These are phyloP conservation scores for Trachymyrmex septentrionalis DNA, from an alignment of 1,140 invertebrate species.

Conservation along the genomic window DNA sequence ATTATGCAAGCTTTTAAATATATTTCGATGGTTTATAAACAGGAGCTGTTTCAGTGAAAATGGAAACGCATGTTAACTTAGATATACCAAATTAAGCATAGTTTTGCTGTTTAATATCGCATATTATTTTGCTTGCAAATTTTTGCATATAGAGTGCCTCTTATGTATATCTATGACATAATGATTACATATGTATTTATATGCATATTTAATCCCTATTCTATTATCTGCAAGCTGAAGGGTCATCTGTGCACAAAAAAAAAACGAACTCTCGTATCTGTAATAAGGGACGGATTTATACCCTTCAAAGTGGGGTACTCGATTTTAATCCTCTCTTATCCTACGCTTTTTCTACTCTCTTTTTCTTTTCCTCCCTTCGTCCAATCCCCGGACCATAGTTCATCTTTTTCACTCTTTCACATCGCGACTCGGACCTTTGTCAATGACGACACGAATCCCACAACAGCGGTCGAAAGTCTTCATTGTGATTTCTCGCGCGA, in stretches of 20 bases:
- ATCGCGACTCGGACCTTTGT: slow-evolving; percentile 34
- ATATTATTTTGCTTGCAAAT: background rate
- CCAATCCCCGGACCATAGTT: background rate
- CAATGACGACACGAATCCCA: slow-evolving; percentile 65
- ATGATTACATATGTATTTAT: background rate
- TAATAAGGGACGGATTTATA: slow-evolving; percentile 55
- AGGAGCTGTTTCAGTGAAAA: background rate
- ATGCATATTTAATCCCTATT: slow-evolving; percentile 57
- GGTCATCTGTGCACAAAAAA: slow-evolving; percentile 46
- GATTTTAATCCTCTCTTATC: slow-evolving; percentile 75
- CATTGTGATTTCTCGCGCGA: slow-evolving; percentile 66
- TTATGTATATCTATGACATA: background rate
- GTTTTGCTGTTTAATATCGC: background rate
- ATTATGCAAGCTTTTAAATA: slow-evolving; percentile 1
- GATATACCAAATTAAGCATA: background rate
- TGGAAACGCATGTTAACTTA: background rate
- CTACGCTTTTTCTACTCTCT: slow-evolving; percentile 54
- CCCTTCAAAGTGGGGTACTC: slow-evolving; percentile 61
- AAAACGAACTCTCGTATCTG: slow-evolving; percentile 40
- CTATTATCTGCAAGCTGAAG: slow-evolving; percentile 54
- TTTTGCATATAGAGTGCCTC: background rate
- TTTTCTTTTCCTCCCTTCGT: slow-evolving; percentile 20
- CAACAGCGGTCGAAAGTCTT: slow-evolving; percentile 68
- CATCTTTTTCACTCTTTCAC: slow-evolving; percentile 43
- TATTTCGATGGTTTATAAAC: background rate